phyloP scores from a whole-genome alignment of 2,113 vertebrate genomes.

The Circaetus gallicus region DNA sequence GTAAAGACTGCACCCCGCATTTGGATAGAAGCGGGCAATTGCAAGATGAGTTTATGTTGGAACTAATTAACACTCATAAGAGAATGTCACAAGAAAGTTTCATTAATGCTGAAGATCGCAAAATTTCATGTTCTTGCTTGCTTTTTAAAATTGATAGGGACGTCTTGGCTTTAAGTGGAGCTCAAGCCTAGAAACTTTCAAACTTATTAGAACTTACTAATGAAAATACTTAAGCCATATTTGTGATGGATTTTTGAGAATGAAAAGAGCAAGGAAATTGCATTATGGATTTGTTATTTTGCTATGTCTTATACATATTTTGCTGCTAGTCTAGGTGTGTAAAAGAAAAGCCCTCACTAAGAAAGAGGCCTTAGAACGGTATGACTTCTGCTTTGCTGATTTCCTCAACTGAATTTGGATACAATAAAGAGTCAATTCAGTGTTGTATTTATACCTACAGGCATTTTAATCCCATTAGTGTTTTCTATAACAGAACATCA shows the following conservation, averaged over 20 bases:
- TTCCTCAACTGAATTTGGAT: neutral
- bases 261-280: neutral
- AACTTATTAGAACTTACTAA: neutral
- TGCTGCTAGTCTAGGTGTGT: neutral
- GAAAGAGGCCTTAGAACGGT: neutral
- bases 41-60: neutral
- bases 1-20: neutral
- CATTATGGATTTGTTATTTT: neutral
- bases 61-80: neutral
- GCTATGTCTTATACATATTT: accelerated
- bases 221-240: neutral
- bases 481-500: neutral
- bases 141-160: neutral
- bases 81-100: neutral
- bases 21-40: neutral
- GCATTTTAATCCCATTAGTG: neutral
- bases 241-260: neutral
- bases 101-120: neutral
- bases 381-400: neutral
- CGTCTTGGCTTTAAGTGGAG: neutral
- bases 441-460: neutral
- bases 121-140: neutral
- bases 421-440: neutral
- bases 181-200: neutral
- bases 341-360: neutral